Evolutionary conservation across 2,113 vertebrate genomes (phyloP), one percentile per base, ranked within the genome.

Genomic region (Gasterosteus nipponicus): DNA sequence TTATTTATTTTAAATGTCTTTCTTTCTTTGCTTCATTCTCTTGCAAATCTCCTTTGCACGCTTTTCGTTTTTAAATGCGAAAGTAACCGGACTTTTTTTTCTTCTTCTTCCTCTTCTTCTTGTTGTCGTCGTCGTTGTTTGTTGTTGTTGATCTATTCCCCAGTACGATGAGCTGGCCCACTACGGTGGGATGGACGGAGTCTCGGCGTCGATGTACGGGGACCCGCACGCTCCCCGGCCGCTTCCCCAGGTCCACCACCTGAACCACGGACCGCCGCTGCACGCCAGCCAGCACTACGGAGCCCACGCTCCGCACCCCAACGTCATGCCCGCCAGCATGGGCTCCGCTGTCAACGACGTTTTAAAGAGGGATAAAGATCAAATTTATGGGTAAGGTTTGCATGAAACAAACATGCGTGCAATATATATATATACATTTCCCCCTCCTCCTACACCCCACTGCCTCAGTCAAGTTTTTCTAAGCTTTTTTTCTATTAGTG

Each of bases 111-210:
- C 22, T 26, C n/a, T 26, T 26, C 22, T 26, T 26, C 22, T 26
- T 26, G 22, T 26, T 26, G 22, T 26, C 22, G 22, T 26, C 22
- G 22, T 26, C 22, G 35, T 38, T 7, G 5, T 5, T 38, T 38
- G 35, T 38, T 88, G 81, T 91, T 87, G 61, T 87, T 22, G 75
- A 86, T 94, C 86, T 78, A 67, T 91, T 88, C 7, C 77, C 70
- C 94, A 99, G 97, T 99, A 99, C 98, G 98, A 99, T 97, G 98
- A 99, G 94, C 95, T 99, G 94, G 96, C 97, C 94, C 98, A 99
- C 92, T 99, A 99, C 95, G 98, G 97, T 94, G 97, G 96, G 91
- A 99, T 99, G 97, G 98, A 99, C 93, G 97, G 97, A 93, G 97
- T 98, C 86, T 96, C 97, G 83, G 96, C 97, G 85, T 97, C 97